A percentile compares a stretch with the other conserved stretches of the same genome.
Conservation (phyloP, 2,888 invertebrate genomes). For the Nomada lathburiana region DNA sequence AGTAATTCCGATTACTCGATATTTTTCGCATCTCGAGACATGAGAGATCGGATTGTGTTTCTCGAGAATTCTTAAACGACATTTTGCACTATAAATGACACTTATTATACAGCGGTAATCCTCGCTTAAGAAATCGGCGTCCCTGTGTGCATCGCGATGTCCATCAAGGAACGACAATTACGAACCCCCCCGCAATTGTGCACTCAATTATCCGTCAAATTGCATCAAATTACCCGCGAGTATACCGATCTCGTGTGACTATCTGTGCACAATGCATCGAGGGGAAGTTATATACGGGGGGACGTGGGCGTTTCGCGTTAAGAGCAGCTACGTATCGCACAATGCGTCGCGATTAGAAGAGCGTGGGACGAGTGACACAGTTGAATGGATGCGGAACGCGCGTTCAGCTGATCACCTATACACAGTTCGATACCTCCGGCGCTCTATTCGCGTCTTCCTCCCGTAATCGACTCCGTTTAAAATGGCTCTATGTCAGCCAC, state of each 20-base stretch:
- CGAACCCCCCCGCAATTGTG: not conserved
- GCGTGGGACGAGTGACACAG: conserved; percentile 66
- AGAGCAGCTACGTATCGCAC: conserved; percentile 56
- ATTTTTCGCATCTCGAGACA: too few relatives aligned
- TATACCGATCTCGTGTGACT: not conserved
- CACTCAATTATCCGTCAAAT: conserved; percentile 28
- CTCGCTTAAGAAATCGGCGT: not conserved
- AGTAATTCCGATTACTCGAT: too few relatives aligned
- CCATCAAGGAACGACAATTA: not conserved
- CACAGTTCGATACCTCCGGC: not conserved
- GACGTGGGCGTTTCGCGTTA: conserved; percentile 59
- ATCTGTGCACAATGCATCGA: conserved; percentile 23
- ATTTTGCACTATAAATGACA: too few relatives aligned
- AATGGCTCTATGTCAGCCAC: conserved; percentile 20
- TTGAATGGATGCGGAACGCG: conserved; percentile 59
- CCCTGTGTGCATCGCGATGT: not conserved
- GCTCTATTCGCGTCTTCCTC: not conserved
- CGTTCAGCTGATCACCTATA: conserved; percentile 57
- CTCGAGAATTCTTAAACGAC: too few relatives aligned
- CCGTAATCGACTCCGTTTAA: conserved; percentile 19
- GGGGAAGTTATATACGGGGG: conserved; percentile 9
- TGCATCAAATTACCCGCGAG: conserved; percentile 26
- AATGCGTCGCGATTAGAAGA: conserved; percentile 64
- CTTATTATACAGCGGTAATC: not conserved
- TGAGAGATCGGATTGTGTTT: too few relatives aligned